Evolutionary conservation across 2,113 vertebrate genomes (phyloP), one percentile per base, ranked within the genome.

Genomic region (Cnemophilus loriae): DNA sequence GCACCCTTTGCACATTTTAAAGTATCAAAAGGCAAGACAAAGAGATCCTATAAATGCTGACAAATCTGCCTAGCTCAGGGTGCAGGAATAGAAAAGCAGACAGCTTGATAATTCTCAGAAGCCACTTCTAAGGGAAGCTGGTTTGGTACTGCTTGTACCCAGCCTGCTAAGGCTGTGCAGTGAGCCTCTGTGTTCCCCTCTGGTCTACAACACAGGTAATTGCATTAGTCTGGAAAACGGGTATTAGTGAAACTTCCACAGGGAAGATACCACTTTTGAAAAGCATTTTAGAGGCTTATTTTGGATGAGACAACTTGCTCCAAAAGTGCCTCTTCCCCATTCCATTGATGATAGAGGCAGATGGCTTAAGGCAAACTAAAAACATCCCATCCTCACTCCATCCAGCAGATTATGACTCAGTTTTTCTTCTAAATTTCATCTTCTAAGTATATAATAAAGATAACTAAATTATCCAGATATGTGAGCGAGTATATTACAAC

Each of bases 281-380:
- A 83, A 80, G 22, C 21, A n/a, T 53, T 89, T 91, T 60, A 91
- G 77, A 78, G 50, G 15, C 27, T 87, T 74, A 19, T 59, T 91
- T 91, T 81, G n/a, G 46, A 47, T 57, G 19, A 19, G 47, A 69
- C n/a, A 12, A 70, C 50, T 84, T 75, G 7, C 32, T 89, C 9
- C 57, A 32, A 17, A 89, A 91, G 32, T 56, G 17, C 8, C 23
- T 78, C 17, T 75, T 85, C 35, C 39, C 35, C 47, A 63, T 78
- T 78, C 33, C 52, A 27, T 5, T 61, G 60, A 28, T 27, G 23
- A 23, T 20, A 53, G 35, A 83, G 32, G n/a, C 53, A 91, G 49
- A 44, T 44, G 44, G 59, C 19, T 85, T 70, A 79, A 60, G 41
- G 41, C 49, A 75, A 28, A 20, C 23, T 82, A 74, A 84, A 84